phyloP scores from a whole-genome alignment of 2,888 invertebrate species.

The Tipula helvola region DNA sequence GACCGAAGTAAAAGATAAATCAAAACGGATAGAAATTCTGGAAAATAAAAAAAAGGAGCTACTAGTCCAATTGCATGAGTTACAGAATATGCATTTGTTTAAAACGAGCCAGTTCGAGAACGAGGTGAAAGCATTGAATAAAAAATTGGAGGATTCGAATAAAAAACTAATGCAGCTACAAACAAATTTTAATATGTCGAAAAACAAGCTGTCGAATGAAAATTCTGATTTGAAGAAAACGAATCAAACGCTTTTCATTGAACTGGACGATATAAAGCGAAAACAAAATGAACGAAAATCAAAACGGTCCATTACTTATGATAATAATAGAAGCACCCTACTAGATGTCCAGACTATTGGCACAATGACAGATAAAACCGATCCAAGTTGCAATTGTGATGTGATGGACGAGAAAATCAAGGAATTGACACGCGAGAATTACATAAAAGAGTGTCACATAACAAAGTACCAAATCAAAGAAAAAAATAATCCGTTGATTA shows the following conservation, averaged over 20 bases:
- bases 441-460: background rate
- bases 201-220: background rate
- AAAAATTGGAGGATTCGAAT: background rate
- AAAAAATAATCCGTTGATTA: background rate
- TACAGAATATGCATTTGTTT: conserved; percentile 16
- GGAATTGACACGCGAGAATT: background rate
- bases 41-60: background rate
- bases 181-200: background rate
- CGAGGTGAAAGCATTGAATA: background rate
- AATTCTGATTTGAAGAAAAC: background rate
- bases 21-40: background rate
- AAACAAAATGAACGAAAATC: background rate
- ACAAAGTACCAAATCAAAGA: background rate
- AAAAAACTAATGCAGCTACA: background rate
- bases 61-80: conserved; percentile 10
- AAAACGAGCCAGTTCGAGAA: conserved; percentile 12
- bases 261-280: background rate
- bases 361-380: background rate
- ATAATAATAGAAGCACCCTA: background rate
- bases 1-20: background rate
- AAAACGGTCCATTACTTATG: background rate
- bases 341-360: background rate
- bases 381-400: background rate
- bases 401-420: background rate
- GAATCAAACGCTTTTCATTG: background rate